Conservation (phyloP, 2,113 vertebrate genomes). For the Charina bottae region DNA sequence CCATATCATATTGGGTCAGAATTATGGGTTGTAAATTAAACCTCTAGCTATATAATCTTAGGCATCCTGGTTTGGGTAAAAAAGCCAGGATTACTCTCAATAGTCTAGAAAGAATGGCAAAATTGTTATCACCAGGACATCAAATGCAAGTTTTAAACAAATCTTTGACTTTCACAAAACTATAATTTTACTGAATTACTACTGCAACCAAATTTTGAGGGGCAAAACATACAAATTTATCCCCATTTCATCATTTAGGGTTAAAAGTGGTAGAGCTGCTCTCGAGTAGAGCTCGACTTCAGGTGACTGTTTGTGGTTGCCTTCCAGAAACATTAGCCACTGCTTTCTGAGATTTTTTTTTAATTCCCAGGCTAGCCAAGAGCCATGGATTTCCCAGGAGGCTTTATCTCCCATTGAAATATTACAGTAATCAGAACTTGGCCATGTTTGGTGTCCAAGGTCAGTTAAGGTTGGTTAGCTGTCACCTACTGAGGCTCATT, state of each 20-base stretch:
- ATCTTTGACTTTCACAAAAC: not conserved
- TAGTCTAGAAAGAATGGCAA: not conserved
- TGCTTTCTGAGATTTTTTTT: not conserved
- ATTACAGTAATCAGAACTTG: not conserved
- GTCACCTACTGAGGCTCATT: not conserved
- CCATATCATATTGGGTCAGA: not conserved
- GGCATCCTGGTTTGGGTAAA: not conserved
- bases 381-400: not conserved
- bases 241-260: not conserved
- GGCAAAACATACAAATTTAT: not conserved
- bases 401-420: not conserved
- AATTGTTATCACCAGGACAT: not conserved
- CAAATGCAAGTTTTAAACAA: not conserved
- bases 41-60: not conserved
- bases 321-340: not conserved
- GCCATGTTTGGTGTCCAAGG: not conserved
- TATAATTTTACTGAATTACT: not conserved
- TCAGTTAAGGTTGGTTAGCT: not conserved
- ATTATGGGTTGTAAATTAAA: not conserved
- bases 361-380: not conserved
- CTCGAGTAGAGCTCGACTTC: not conserved
- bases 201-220: not conserved
- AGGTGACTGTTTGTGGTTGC: not conserved
- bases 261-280: not conserved
- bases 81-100: not conserved